Conservation (phyloP, 2,113 vertebrate genomes). For the Pygoscelis antarcticus region DNA sequence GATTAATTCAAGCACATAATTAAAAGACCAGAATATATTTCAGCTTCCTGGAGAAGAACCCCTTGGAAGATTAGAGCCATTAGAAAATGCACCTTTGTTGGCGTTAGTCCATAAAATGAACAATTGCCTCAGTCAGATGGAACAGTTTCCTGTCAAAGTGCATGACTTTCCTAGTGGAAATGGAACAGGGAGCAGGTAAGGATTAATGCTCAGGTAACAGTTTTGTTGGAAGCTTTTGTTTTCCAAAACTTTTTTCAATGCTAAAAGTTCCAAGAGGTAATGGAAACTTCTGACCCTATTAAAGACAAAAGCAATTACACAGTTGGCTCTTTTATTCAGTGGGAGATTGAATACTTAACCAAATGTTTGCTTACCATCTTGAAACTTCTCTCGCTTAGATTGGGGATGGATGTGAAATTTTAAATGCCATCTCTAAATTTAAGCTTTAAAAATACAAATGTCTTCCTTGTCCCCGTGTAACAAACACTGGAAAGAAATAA, state of each 20-base stretch:
- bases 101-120: slow-evolving; percentile 98
- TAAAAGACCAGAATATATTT: slow-evolving; percentile 18
- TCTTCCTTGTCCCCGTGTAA: background rate
- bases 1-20: background rate
- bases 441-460: background rate
- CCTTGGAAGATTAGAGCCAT: slow-evolving; percentile 87
- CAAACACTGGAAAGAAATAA: background rate
- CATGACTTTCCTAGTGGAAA: slow-evolving; percentile 99
- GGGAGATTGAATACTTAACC: background rate
- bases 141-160: slow-evolving; percentile 98
- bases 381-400: background rate
- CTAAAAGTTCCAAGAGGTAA: background rate
- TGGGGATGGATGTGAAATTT: background rate
- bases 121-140: slow-evolving; percentile 98
- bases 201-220: slow-evolving; percentile 66
- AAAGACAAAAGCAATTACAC: background rate
- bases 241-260: background rate
- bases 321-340: background rate
- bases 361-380: background rate
- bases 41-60: slow-evolving; percentile 92
- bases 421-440: background rate
- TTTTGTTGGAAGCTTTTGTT: background rate
- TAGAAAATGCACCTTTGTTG: slow-evolving; percentile 89
- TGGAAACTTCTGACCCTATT: background rate
- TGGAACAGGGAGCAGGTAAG: slow-evolving; percentile 97